Base-by-base conservation (phyloP, 2,888 invertebrate genomes). In the Bembecia ichneumoniformis region DNA sequence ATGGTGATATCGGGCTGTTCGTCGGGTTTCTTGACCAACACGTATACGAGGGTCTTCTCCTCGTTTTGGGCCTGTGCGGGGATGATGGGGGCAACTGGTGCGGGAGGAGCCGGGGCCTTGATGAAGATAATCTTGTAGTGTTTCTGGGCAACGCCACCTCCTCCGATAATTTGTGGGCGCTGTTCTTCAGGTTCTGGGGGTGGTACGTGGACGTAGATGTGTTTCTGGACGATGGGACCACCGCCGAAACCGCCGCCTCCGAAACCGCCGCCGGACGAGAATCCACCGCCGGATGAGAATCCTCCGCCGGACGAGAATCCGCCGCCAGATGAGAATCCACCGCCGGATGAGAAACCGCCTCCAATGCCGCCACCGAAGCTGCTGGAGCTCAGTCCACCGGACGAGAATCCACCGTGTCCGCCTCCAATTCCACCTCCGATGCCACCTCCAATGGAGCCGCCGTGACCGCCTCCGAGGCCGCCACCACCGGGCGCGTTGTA, bases 91-190 rank as follows among this genome's bases (percentile, higher is more conserved):
- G 91, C 92, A 56, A 93, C 91, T 52, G 93, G 93, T 50, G 92
- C 91, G 66, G 93, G 93, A 58, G 93, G 90, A 59, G 93, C 91
- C 52, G 94, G 94, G 54, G 94, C 93, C 88, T 94, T 94, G 84
- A 94, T 94, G 91, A 94, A 94, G 88, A 94, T 93, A 82, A 94
- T 94, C 80, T 94, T 94, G 90, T 94, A 93, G 84, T 93, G 93
- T 70, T 93, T 93, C 81, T 93, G 93, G 67, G 91, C 82, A 47
- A 92, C 88, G 52, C 91, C 90, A 45, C 91, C 90, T 10, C 90
- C 88, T 50, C 86, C 84, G 68, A 92, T 89, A 51, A 92, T 90
- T 69, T 91, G 89, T 56, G 89, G 88, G 60, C 91, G 91, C 68
- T 90, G 89, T 74, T 90, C 90, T 82, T 91, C 91, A 43, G 92